Percentiles rank a stretch among this genome's conserved stretches.
phyloP scores from a whole-genome alignment of 2,888 invertebrate genomes.

The Rhorus exstirpatorius region DNA sequence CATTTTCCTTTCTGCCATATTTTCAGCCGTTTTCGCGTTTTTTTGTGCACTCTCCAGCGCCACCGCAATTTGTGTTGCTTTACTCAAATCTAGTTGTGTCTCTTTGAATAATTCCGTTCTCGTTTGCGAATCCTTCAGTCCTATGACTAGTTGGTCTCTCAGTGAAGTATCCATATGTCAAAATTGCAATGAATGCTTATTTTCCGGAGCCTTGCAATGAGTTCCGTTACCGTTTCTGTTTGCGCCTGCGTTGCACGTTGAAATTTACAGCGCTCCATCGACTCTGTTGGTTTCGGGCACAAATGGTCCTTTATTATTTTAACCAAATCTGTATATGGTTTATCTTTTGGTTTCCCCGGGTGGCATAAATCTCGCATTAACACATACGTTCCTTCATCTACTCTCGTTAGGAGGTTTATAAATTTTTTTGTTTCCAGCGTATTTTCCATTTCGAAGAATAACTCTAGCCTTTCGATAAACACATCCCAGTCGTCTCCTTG shows the following conservation, averaged over 20 bases:
- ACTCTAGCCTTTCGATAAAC: not conserved
- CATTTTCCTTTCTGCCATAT: not conserved
- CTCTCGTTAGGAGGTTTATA: slow-evolving; percentile 35
- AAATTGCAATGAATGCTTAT: slow-evolving; percentile 65
- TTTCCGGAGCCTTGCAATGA: slow-evolving; percentile 58
- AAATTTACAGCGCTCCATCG: slow-evolving; percentile 70
- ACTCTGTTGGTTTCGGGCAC: slow-evolving; percentile 54
- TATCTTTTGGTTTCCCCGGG: slow-evolving; percentile 61
- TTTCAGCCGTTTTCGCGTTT: slow-evolving; percentile 20
- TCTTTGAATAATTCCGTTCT: slow-evolving; percentile 34
- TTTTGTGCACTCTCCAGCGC: slow-evolving; percentile 47
- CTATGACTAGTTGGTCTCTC: slow-evolving; percentile 51
- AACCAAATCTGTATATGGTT: slow-evolving; percentile 60
- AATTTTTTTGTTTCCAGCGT: slow-evolving; percentile 53
- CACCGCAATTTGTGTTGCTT: slow-evolving; percentile 46
- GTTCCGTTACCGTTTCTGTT: slow-evolving; percentile 63
- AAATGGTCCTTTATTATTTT: slow-evolving; percentile 66
- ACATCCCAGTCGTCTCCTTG: slow-evolving; percentile 10
- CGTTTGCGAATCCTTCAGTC: slow-evolving; percentile 50
- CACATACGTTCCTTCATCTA: slow-evolving; percentile 54
- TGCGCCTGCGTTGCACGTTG: slow-evolving; percentile 55
- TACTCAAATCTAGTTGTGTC: slow-evolving; percentile 39
- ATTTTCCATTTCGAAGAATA: not conserved
- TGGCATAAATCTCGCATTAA: slow-evolving; percentile 61
- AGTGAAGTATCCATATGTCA: slow-evolving; percentile 50